Conservation (phyloP, 1,140 invertebrate species). For the Drosophila sturtevanti region DNA sequence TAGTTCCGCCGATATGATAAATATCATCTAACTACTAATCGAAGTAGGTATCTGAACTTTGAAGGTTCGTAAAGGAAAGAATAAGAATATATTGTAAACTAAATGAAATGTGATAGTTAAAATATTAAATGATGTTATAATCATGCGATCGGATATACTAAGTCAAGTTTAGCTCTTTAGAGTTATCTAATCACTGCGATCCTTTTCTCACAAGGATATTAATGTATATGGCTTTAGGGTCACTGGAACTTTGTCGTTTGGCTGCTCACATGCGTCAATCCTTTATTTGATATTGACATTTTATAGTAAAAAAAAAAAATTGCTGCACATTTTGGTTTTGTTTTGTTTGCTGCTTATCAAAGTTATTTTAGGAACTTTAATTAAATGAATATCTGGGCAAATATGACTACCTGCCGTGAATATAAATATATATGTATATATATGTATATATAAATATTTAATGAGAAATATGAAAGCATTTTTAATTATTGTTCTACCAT, state of each 20-base stretch:
- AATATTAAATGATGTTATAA: no score
- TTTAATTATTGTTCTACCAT: slow-evolving; percentile 67
- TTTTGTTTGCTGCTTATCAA: slow-evolving; percentile 57
- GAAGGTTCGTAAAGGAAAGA: no score
- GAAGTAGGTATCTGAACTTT: background rate
- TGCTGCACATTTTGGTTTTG: slow-evolving; percentile 5
- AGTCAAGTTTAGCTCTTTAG: no score
- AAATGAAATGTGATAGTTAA: no score
- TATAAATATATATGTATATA: slow-evolving; percentile 40
- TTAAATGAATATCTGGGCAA: slow-evolving; percentile 61
- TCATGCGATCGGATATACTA: no score
- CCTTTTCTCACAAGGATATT: no score
- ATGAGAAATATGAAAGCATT: slow-evolving; percentile 55
- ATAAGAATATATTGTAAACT: no score
- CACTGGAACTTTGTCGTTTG: background rate
- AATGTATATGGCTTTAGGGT: no score
- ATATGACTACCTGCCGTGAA: slow-evolving; percentile 24
- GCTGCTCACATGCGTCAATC: slow-evolving; percentile 46
- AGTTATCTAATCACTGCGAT: no score
- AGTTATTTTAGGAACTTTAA: slow-evolving; percentile 61
- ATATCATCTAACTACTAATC: background rate
- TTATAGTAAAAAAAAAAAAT: no score
- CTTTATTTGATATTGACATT: background rate
- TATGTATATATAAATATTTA: slow-evolving; percentile 52
- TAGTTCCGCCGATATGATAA: background rate